A percentile compares a stretch with the other conserved stretches of the same genome.
Evolutionary conservation across 2,888 invertebrate species (phyloP).

Genomic region (Ceratothoa steindachneri): DNA sequence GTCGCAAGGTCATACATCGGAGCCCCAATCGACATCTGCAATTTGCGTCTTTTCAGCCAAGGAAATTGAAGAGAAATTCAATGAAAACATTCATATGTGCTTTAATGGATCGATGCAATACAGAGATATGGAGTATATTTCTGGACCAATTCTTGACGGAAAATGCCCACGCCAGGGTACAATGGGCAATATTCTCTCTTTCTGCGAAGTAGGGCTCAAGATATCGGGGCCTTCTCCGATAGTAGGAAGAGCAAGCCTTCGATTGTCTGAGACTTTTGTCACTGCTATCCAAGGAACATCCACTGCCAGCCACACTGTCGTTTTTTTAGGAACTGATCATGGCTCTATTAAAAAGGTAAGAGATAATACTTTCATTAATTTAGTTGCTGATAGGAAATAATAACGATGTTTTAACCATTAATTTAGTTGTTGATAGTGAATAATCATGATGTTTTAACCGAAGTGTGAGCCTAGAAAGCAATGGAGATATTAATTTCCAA

Average conservation of each 20-base stretch:
- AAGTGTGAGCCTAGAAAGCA: no score
- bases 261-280: constrained; percentile 73
- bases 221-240: constrained; percentile 85
- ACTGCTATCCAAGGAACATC: constrained; percentile 82
- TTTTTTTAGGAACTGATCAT: constrained; percentile 82
- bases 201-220: constrained; percentile 86
- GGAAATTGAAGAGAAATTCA: constrained; percentile 85
- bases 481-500: no score
- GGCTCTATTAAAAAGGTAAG: constrained; percentile 79
- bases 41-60: constrained; percentile 86
- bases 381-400: not conserved
- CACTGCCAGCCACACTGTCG: constrained; percentile 86
- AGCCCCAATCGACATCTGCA: constrained; percentile 76
- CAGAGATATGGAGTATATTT: constrained; percentile 84
- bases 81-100: constrained; percentile 94
- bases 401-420: no score
- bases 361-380: constrained; percentile 4
- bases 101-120: constrained; percentile 90
- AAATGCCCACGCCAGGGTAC: constrained; percentile 77
- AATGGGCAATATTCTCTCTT: constrained; percentile 74
- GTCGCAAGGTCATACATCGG: constrained; percentile 79
- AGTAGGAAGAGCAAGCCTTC: constrained; percentile 66
- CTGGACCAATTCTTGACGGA: constrained; percentile 83
- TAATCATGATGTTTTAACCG: no score
- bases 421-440: no score